Conservation (phyloP, 1,140 invertebrate genomes). For the Formica selysi region DNA sequence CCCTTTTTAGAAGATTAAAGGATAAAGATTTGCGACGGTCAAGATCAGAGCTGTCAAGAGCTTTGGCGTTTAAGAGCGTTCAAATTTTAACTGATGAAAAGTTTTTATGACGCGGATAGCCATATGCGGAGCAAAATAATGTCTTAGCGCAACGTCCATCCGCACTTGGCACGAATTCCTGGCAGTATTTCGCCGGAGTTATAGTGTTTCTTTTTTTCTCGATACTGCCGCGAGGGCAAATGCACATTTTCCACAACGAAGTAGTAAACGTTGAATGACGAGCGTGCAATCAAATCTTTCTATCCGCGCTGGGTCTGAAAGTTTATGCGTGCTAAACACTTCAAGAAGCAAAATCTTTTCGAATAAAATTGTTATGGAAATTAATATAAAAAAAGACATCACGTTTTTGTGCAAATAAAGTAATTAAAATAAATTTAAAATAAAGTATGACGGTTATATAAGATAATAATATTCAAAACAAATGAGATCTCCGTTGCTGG, state of each 20-base stretch:
- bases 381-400: not conserved
- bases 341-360: not conserved
- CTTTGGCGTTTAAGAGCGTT: constrained; percentile 8
- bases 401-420: no score
- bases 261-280: constrained; percentile 36
- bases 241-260: constrained; percentile 2
- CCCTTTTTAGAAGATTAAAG: not conserved
- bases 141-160: not conserved
- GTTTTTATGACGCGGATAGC: constrained; percentile 41
- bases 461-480: not conserved
- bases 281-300: constrained; percentile 34
- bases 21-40: not conserved
- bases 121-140: constrained; percentile 21
- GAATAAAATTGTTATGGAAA: constrained; percentile 10
- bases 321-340: constrained; percentile 17
- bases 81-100: constrained; percentile 59
- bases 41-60: not conserved
- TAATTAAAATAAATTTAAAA: no score
- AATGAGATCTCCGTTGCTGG: not conserved
- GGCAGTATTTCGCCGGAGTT: constrained; percentile 24
- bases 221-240: not conserved
- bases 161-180: constrained; percentile 47
- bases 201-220: constrained; percentile 17
- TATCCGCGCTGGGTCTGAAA: not conserved
- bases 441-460: not conserved